Base-by-base conservation (phyloP, 2,113 vertebrate genomes). In the Scomber colias region DNA sequence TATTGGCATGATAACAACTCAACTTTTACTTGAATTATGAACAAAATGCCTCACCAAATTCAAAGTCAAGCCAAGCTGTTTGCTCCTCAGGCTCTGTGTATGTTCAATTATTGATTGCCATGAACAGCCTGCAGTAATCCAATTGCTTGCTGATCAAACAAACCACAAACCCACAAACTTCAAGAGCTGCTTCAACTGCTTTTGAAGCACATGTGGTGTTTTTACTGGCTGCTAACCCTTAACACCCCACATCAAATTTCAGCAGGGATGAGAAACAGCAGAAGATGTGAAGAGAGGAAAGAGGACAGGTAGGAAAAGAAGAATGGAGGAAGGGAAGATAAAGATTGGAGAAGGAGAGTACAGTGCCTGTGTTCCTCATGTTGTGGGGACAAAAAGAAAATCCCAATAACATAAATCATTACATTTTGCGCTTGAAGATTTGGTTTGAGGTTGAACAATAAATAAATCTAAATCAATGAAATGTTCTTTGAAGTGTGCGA, bases 211-310 rank as follows among this genome's bases (percentile, higher is more conserved):
- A 50, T 40, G 13, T 24, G n/a, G 24, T 40, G 24, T 49, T 55
- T 57, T 66, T 35, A 49, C 44, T 49, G 21, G 53, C 62, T 40
- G 53, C 53, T 67, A 59, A 67, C 51, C 73, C 59, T 49, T 40
- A 67, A 67, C 3, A 21, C 35, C 48, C 31, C 48, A 16, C 56
- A n/a, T 31, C 75, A 14, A 14, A 40, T 13, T 63, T 35, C 45
- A 59, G 69, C 5, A 44, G 6, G 2, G 54, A 76, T 0, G 1
- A 40, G 63, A 16, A 17, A 63, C 74, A 67, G 19, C 2, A 55
- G 50, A 15, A 27, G 19, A 46, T 8, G 19, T 30, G 16, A 64
- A 15, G 31, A n/a, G 50, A 24, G 12, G 45, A 8, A 7, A 31
- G 44, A 15, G 9, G 53, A 49, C 24, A 59, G 53, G 55, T 19